phyloP scores from a whole-genome alignment of 2,113 vertebrate species.

The Lampris incognitus region DNA sequence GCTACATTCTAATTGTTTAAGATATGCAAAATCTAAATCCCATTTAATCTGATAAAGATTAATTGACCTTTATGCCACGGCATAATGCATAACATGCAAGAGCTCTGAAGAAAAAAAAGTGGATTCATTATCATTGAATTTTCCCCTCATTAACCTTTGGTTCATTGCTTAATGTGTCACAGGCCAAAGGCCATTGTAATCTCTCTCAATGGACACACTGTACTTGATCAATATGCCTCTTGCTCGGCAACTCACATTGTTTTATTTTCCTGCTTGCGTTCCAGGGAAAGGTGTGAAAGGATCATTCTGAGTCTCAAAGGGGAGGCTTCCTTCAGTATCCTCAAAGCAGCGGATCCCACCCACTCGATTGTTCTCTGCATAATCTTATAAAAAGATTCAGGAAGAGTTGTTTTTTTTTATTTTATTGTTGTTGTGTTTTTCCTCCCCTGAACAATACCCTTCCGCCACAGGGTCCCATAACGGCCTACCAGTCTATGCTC shows the following conservation, averaged over 20 bases:
- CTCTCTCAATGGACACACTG: slow-evolving; percentile 77
- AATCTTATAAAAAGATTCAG: slow-evolving; percentile 89
- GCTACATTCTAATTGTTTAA: slow-evolving; percentile 1
- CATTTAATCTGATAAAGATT: slow-evolving; percentile 39
- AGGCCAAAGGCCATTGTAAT: slow-evolving; percentile 83
- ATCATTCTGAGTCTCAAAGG: slow-evolving; percentile 81
- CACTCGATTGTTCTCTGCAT: slow-evolving; percentile 81
- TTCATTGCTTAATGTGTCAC: slow-evolving; percentile 77
- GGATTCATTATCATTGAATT: slow-evolving; percentile 68
- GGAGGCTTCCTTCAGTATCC: slow-evolving; percentile 80
- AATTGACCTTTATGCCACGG: slow-evolving; percentile 45
- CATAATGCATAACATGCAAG: slow-evolving; percentile 49
- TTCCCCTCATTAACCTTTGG: slow-evolving; percentile 79
- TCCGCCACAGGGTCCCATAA: slow-evolving; percentile 85
- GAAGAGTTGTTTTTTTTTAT: slow-evolving; percentile 83
- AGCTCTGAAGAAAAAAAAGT: slow-evolving; percentile 45
- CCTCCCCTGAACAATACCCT: slow-evolving; percentile 90
- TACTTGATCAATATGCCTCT: slow-evolving; percentile 79
- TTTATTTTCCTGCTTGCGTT: slow-evolving; percentile 80
- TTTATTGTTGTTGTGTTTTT: slow-evolving; percentile 81
- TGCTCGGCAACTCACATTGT: slow-evolving; percentile 80
- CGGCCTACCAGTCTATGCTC: slow-evolving; percentile 77
- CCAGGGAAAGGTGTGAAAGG: slow-evolving; percentile 83
- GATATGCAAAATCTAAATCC: slow-evolving; percentile 13
- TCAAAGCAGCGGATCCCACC: slow-evolving; percentile 79